A percentile compares a stretch with the other conserved stretches of the same genome.
Evolutionary conservation across 2,888 invertebrate genomes (phyloP).

Genomic region (Ethmia dodecea): DNA sequence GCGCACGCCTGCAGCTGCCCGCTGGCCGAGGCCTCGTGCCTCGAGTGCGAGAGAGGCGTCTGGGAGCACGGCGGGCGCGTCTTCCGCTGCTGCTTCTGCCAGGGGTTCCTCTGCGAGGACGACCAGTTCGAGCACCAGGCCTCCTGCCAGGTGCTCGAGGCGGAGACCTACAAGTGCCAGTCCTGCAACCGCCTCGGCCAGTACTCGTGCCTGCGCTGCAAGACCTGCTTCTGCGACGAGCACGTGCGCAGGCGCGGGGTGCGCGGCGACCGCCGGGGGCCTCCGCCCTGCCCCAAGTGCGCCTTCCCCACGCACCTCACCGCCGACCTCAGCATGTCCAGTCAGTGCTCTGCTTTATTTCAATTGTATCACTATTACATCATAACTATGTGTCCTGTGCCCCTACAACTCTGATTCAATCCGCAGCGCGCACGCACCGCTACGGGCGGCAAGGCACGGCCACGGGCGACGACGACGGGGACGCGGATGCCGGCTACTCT

Average conservation of each 20-base stretch:
- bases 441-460: constrained; percentile 90
- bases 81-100: constrained; percentile 94
- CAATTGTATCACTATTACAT: neutral
- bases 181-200: constrained; percentile 97
- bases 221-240: constrained; percentile 97
- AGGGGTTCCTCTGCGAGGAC: constrained; percentile 93
- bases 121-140: constrained; percentile 99
- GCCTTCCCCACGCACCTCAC: constrained; percentile 94
- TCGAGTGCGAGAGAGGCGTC: constrained; percentile 94
- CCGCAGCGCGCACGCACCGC: constrained; percentile 89
- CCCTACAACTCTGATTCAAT: no score
- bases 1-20: constrained; percentile 95
- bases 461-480: constrained; percentile 80
- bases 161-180: constrained; percentile 97
- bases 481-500: constrained; percentile 56
- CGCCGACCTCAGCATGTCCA: constrained; percentile 96
- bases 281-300: constrained; percentile 94
- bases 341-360: constrained; percentile 67
- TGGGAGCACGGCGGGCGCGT: constrained; percentile 97
- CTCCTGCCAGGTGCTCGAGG: constrained; percentile 95
- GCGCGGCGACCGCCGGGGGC: constrained; percentile 27
- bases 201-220: constrained; percentile 96
- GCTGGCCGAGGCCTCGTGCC: constrained; percentile 90
- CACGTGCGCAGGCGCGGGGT: constrained; percentile 86
- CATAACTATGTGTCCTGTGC: neutral